Conservation (phyloP, 2,113 vertebrate genomes). For the Plecotus auritus region DNA sequence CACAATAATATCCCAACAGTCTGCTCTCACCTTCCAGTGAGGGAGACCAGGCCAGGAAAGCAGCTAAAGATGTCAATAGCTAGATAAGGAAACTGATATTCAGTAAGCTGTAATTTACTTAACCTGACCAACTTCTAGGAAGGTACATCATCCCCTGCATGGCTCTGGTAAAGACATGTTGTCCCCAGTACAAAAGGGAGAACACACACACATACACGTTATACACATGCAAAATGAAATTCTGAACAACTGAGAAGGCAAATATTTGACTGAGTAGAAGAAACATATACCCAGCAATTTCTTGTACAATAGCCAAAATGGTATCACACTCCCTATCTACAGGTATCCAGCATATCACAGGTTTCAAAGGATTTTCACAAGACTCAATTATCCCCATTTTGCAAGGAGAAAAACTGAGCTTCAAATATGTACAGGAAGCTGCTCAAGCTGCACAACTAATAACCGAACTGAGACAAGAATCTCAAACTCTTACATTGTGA, state of each 20-base stretch:
- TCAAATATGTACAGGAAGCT: background rate
- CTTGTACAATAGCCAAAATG: background rate
- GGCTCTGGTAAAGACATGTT: background rate
- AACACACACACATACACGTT: background rate
- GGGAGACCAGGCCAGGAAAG: background rate
- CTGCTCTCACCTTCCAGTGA: background rate
- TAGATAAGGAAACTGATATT: background rate
- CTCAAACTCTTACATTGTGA: background rate
- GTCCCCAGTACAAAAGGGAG: background rate
- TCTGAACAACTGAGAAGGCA: background rate
- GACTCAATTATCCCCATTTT: background rate
- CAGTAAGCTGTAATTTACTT: background rate
- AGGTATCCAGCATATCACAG: background rate
- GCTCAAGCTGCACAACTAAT: background rate
- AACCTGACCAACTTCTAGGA: background rate
- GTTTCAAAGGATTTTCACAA: constrained; percentile 32
- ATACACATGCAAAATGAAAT: background rate
- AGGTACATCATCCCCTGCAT: background rate
- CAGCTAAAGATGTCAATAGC: background rate
- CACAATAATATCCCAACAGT: background rate
- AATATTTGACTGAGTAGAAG: background rate
- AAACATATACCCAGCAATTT: background rate
- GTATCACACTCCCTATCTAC: background rate
- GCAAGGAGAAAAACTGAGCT: constrained; percentile 5
- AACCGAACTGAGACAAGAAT: constrained; percentile 21